Conservation (phyloP, 1,140 invertebrate genomes). For the Drosophila ohnishii region DNA sequence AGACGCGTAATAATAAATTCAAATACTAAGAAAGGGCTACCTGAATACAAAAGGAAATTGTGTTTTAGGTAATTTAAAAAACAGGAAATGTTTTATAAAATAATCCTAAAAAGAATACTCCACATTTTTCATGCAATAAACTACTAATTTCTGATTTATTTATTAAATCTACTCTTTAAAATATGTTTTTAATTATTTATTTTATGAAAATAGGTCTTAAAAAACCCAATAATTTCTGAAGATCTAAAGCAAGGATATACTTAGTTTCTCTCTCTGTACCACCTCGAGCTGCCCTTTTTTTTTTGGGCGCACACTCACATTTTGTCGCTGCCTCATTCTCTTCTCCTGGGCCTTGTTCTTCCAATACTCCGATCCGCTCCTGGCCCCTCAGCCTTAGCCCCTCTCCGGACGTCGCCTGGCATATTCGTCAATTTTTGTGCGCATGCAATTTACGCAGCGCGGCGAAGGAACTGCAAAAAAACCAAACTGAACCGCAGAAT, state of each 20-base stretch:
- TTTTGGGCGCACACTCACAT: constrained; percentile 59
- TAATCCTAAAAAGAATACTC: background rate
- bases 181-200: background rate
- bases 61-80: background rate
- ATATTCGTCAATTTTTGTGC: constrained; percentile 81
- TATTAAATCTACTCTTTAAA: background rate
- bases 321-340: constrained; percentile 52
- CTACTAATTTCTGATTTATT: no score
- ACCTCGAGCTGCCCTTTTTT: constrained; percentile 9
- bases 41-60: no score
- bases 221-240: background rate
- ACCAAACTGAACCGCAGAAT: constrained; percentile 62
- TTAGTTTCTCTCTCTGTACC: background rate
- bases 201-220: background rate
- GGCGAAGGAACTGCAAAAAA: constrained; percentile 47
- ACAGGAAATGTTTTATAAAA: accelerated
- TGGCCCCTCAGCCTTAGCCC: background rate
- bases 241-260: background rate
- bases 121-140: background rate
- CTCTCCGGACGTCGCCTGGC: constrained; percentile 61
- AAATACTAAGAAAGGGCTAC: no score
- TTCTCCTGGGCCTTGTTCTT: constrained; percentile 16
- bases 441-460: constrained; percentile 78
- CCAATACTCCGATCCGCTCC: constrained; percentile 1
- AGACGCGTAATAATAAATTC: no score